Percentiles rank a stretch among this genome's conserved stretches.
phyloP scores from a whole-genome alignment of 2,113 vertebrate genomes.

The Machaerirhynchus nigripectus region DNA sequence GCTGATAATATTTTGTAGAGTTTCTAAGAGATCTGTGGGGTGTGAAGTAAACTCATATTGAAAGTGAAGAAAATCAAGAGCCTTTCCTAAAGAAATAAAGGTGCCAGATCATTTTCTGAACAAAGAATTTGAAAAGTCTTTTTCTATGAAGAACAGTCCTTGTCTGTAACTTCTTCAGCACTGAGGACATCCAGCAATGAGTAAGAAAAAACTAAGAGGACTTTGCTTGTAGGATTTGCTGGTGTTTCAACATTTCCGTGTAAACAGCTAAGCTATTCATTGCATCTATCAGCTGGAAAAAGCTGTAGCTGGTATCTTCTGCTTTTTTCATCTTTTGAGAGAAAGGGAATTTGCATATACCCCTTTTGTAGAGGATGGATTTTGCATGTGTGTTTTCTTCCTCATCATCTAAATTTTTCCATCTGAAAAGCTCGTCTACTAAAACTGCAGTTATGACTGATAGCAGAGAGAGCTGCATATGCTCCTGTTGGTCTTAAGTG shows the following conservation, averaged over 20 bases:
- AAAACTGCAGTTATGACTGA: not conserved
- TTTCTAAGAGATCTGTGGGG: not conserved
- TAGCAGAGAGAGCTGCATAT: not conserved
- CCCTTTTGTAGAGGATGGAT: not conserved
- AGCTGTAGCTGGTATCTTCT: not conserved
- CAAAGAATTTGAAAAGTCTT: not conserved
- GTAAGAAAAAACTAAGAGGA: not conserved
- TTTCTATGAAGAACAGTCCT: not conserved
- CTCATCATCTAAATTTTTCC: not conserved
- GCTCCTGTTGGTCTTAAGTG: not conserved
- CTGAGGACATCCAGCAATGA: not conserved
- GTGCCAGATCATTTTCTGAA: not conserved
- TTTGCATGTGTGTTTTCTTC: not conserved
- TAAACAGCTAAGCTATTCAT: not conserved
- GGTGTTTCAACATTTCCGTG: not conserved
- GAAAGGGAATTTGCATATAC: not conserved
- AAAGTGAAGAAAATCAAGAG: not conserved
- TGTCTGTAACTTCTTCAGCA: not conserved
- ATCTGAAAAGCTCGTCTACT: not conserved
- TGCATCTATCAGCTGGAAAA: not conserved
- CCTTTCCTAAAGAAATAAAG: not conserved
- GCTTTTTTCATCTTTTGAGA: not conserved
- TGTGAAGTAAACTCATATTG: not conserved
- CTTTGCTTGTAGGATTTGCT: not conserved
- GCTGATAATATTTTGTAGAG: not conserved